Evolutionary conservation across 2,888 invertebrate genomes (phyloP), one percentile per base, ranked within the genome.

Genomic region (Tachystola acroxantha): DNA sequence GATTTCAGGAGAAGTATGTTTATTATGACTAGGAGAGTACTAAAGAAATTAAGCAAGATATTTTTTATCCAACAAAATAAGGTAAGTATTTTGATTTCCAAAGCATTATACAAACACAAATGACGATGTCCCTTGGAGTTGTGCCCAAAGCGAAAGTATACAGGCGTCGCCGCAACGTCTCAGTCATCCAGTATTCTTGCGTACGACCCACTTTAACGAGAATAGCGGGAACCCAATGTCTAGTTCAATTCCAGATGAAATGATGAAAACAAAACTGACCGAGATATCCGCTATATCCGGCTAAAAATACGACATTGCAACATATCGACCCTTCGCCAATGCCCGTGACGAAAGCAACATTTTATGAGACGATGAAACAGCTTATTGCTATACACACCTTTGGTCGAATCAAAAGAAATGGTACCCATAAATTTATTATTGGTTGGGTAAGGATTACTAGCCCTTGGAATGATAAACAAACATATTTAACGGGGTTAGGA

Each of bases 181-280:
- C 53, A 50, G 49, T 57, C 52, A 57, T 55, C 55, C 56, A 36
- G 38, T 42, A 44, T 22, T 42, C 40, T 39, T 41, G 41, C 27
- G n/a, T 27, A 5, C 63, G 70, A 65, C 77, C 69, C 57, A 76
- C 46, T 70, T 77, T 63, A 61, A 56, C 48, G 50, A 50, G 53
- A 60, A 60, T 55, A 56, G 57, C 48, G 52, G 35, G 41, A 56
- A 48, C 48, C 56, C 77, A 81, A 81, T 82, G 82, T 82, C 82
- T 82, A 80, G 80, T 80, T 80, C 79, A 79, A 41, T 45, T 46
- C 29, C 39, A 53, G 54, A 48, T 32, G 40, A 46, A 54, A 53
- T 43, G 38, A 45, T 44, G 50, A 50, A 48, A 49, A 53, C 50
- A 48, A 49, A 47, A 39, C 44, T 45, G 53, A 53, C 50, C 52